These are phyloP conservation scores for Stomorhina lunata DNA, from an alignment of 2,888 invertebrate species.

Conservation along the genomic window DNA sequence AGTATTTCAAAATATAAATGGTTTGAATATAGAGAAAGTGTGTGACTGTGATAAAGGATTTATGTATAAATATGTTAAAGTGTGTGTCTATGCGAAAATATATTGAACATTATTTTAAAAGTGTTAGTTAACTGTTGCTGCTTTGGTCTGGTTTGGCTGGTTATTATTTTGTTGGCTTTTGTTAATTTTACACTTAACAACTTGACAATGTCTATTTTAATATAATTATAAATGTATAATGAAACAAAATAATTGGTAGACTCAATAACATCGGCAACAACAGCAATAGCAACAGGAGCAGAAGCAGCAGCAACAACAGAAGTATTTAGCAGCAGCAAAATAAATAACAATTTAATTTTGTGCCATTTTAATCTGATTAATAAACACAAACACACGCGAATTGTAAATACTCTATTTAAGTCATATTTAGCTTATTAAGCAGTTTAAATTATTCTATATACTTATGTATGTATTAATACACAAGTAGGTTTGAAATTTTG, in stretches of 20 bases:
- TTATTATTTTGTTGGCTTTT: conserved; percentile 20
- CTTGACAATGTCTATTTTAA: conserved; percentile 56
- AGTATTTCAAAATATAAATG: conserved; percentile 5
- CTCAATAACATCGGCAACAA: conserved; percentile 1
- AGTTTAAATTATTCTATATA: no score
- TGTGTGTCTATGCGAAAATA: not conserved
- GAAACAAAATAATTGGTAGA: conserved; percentile 58
- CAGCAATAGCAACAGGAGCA: not conserved
- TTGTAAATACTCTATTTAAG: not conserved
- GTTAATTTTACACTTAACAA: conserved; percentile 39
- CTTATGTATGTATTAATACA: no score
- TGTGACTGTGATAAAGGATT: not conserved
- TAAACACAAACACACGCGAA: conserved; percentile 17
- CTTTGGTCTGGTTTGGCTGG: no score
- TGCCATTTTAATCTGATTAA: conserved; percentile 67
- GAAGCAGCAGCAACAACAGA: not conserved
- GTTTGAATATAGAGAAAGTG: not conserved
- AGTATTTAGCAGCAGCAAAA: not conserved
- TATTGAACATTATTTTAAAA: conserved; percentile 18
- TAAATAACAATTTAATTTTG: conserved; percentile 68
- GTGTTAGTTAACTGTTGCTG: not conserved
- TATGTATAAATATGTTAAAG: no score
- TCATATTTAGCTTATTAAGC: conserved; percentile 26
- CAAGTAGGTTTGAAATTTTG: no score
- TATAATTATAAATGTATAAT: conserved; percentile 48